These are phyloP conservation scores for Andrena haemorrhoa DNA, from an alignment of 2,888 invertebrate genomes.

Conservation along the genomic window DNA sequence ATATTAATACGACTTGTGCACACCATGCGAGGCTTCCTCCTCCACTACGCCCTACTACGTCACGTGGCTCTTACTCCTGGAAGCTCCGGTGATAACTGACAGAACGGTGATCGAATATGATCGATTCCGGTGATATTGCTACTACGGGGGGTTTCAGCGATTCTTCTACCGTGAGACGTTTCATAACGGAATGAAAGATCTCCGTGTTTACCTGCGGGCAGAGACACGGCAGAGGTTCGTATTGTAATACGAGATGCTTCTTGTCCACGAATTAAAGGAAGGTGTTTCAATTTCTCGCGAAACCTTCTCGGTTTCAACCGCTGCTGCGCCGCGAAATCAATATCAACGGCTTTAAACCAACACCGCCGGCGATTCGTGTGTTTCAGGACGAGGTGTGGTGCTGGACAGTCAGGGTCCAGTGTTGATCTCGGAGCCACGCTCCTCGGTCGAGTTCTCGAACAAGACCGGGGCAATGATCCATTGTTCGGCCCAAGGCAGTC, in stretches of 20 bases:
- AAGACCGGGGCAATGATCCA: constrained; percentile 91
- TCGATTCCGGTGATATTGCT: constrained; percentile 57
- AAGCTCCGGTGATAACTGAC: constrained; percentile 14
- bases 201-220: constrained; percentile 24
- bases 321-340: not conserved
- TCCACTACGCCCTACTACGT: too few relatives aligned
- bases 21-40: too few relatives aligned
- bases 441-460: constrained; percentile 91
- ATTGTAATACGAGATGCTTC: not conserved
- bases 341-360: constrained; percentile 7
- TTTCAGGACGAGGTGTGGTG: constrained; percentile 82
- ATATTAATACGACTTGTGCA: too few relatives aligned
- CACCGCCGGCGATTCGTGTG: constrained; percentile 43
- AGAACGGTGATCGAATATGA: constrained; percentile 64
- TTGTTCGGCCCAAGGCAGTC: constrained; percentile 92
- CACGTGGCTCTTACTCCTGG: too few relatives aligned
- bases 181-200: constrained; percentile 39
- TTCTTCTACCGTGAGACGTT: constrained; percentile 10
- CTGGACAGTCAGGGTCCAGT: constrained; percentile 89
- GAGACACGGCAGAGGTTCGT: not conserved
- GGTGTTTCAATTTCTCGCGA: not conserved
- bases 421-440: constrained; percentile 91
- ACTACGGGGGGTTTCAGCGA: constrained; percentile 16
- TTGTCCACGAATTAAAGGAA: not conserved
- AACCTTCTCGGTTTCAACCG: not conserved